These are phyloP conservation scores for Hydropsyche betteni DNA, from an alignment of 2,888 invertebrate genomes.

Conservation along the genomic window DNA sequence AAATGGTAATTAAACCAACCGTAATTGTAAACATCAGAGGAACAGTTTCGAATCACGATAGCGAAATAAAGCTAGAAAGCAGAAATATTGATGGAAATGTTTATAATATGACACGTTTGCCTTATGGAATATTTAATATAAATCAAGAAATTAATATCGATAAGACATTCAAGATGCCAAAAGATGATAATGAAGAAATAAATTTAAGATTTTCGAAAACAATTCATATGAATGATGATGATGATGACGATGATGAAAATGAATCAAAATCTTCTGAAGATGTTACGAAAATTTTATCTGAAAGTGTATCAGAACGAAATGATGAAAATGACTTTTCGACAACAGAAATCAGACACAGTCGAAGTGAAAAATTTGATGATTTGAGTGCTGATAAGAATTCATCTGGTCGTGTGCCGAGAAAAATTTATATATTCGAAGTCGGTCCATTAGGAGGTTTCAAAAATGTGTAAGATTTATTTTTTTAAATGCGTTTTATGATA, in stretches of 20 bases:
- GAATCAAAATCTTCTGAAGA: background rate
- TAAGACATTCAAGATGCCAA: constrained; percentile 50
- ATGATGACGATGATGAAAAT: too few relatives aligned
- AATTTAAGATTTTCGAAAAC: too few relatives aligned
- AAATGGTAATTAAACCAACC: constrained; percentile 63
- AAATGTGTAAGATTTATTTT: background rate
- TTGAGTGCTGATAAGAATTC: too few relatives aligned
- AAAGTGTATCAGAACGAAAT: background rate
- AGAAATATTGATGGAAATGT: constrained; percentile 54
- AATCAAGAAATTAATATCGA: constrained; percentile 63
- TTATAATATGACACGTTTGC: constrained; percentile 51
- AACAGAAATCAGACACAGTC: background rate
- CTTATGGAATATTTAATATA: constrained; percentile 62
- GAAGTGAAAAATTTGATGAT: too few relatives aligned
- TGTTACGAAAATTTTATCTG: background rate
- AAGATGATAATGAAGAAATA: constrained; percentile 7
- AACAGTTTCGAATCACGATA: constrained; percentile 60
- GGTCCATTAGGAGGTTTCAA: constrained; percentile 27
- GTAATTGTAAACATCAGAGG: constrained; percentile 64
- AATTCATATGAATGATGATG: too few relatives aligned
- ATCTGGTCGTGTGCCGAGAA: background rate
- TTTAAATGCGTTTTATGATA: too few relatives aligned
- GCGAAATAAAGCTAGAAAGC: constrained; percentile 60
- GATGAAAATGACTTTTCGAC: background rate
- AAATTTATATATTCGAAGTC: constrained; percentile 7